Evolutionary conservation across 2,888 invertebrate genomes (phyloP), one percentile per base, ranked within the genome.

Genomic region (Thereva nobilitata): DNA sequence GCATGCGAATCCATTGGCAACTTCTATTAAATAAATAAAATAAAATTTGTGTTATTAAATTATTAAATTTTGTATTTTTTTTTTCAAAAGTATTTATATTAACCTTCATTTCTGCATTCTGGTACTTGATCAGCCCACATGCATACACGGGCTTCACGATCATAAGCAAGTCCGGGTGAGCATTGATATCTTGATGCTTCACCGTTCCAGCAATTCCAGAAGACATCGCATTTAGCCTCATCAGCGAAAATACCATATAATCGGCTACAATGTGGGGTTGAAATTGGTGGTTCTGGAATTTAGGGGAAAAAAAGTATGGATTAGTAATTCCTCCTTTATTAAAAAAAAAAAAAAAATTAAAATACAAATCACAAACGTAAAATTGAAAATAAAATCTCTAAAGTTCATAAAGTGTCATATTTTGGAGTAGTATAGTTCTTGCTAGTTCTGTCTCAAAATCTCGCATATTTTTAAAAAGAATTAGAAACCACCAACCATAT

Each of bases 171-270:
- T 74, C 95, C 95, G 75, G 95, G 95, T 73, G 95, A 93, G 85
- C 95, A 95, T 82, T 95, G 93, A 83, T 95, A 95, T 76, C 92
- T 88, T 78, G 93, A 93, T 4, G 95, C 89, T 80, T 95, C 95
- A 63, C 95, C 95, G 83, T 93, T 94, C 95, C 95, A 95, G 82
- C 95, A 95, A 83, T 94, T 95, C 93, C 95, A 95, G 90, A 95
- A 95, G 10, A 92, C 91, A 82, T 94, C 93, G 80, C 95, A 95
- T 81, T 93, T 92, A 74, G 83, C 84, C 65, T 89, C 91, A 78
- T 95, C 95, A 71, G 93, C 83, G 86, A 95, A 95, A 84, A 95
- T 95, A 76, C 95, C 95, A 82, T 95, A 95, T 73, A 95, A 83
- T 68, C 95, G 86, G 53, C 90, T 80, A 79, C 95, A 95, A 80